Percentiles rank a stretch among this genome's conserved stretches.
Evolutionary conservation across 1,140 invertebrate genomes (phyloP).

Genomic region (Drosophila ananassae): DNA sequence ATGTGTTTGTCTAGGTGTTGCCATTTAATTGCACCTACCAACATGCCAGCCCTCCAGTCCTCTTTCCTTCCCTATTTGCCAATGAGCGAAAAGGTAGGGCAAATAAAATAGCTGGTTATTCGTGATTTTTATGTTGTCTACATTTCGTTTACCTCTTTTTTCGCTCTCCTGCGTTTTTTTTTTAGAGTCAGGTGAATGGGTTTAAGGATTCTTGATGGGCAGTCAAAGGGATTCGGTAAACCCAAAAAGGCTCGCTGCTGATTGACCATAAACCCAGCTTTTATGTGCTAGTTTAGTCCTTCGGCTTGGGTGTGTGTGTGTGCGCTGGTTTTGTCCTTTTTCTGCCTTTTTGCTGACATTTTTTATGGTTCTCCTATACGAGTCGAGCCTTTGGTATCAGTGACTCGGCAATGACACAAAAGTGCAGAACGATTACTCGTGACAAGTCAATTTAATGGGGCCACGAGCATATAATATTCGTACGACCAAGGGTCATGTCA

Average conservation of each 20-base stretch:
- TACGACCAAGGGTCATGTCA: conserved; percentile 39
- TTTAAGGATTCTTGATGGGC: conserved; percentile 61
- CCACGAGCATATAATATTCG: conserved; percentile 39
- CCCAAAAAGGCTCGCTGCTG: conserved; percentile 64
- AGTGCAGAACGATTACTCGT: conserved; percentile 60
- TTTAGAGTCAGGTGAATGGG: conserved; percentile 45
- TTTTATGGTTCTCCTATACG: conserved; percentile 42
- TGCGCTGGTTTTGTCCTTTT: conserved; percentile 8
- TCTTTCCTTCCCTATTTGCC: neutral
- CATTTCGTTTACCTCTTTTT: conserved; percentile 41
- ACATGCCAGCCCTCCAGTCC: neutral
- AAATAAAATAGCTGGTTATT: conserved; percentile 59
- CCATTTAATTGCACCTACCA: conserved; percentile 57
- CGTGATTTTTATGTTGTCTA: conserved; percentile 68
- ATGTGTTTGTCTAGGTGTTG: conserved; percentile 70
- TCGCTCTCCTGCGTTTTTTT: neutral
- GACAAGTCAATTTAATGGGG: conserved; percentile 61
- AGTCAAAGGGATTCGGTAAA: conserved; percentile 66
- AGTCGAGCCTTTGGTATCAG: conserved; percentile 23
- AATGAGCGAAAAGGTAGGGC: conserved; percentile 4
- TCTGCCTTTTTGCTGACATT: conserved; percentile 31
- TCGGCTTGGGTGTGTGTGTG: neutral
- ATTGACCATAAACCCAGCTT: conserved; percentile 70
- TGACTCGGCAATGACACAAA: conserved; percentile 50
- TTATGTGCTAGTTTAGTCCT: conserved; percentile 18